phyloP scores from a whole-genome alignment of 1,140 invertebrate genomes.

The Venturia canescens region DNA sequence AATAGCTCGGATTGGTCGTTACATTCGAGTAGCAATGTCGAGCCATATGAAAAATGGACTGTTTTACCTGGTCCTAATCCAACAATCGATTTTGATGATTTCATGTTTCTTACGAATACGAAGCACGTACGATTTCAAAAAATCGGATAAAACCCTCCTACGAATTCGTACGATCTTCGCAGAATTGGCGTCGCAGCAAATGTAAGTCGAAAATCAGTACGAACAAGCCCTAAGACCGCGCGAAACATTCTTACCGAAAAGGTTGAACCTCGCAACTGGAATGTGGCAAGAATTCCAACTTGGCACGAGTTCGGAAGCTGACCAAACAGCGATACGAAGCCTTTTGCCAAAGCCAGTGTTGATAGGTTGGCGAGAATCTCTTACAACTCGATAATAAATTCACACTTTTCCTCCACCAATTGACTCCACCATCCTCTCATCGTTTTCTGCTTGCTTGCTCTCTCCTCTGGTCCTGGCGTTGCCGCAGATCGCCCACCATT shows the following conservation, averaged over 20 bases:
- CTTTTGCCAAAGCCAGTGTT: conserved; percentile 11
- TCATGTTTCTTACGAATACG: too few species aligned
- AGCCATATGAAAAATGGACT: too few species aligned
- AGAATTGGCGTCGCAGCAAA: not conserved
- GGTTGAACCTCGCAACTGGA: not conserved
- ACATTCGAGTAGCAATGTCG: too few species aligned
- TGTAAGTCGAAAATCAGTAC: not conserved
- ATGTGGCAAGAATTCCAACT: conserved; percentile 15
- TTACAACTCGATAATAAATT: conserved; percentile 61
- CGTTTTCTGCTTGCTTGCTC: not conserved
- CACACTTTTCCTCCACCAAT: conserved; percentile 57
- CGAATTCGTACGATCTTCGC: not conserved
- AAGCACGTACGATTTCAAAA: not conserved
- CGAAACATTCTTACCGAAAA: not conserved
- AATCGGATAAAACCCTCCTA: not conserved
- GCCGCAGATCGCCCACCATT: not conserved
- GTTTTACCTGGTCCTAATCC: too few species aligned
- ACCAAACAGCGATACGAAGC: conserved; percentile 63
- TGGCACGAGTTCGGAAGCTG: conserved; percentile 56
- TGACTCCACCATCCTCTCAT: conserved; percentile 48
- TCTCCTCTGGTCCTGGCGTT: conserved; percentile 29
- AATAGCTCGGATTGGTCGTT: not conserved
- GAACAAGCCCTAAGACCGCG: not conserved
- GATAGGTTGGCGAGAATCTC: conserved; percentile 26
- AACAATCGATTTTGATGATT: too few species aligned